Base-by-base conservation (phyloP, 2,113 vertebrate species). In the Pleuronectes platessa region DNA sequence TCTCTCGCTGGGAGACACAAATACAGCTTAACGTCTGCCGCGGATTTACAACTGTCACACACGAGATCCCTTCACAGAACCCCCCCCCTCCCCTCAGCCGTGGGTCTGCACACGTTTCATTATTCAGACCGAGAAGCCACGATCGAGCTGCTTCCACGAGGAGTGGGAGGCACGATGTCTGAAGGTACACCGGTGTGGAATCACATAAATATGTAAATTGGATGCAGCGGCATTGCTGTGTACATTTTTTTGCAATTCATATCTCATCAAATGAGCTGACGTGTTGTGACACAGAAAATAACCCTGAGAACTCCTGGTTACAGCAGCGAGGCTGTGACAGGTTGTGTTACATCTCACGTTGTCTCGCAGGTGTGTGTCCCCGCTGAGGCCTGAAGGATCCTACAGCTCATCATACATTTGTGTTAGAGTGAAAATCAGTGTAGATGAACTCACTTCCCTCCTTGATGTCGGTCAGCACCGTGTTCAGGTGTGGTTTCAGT, bases 401-500 rank as follows among this genome's bases (percentile, higher is more conserved):
- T 10, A 9, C 9, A 8, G 9, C 35, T 37, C 8, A 37, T 37
- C 9, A 37, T 37, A 37, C 35, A 45, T 45, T 45, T 45, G 2
- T 45, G 11, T 45, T 45, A 45, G 42, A 45, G 12, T 45, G 42
- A 45, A 45, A 23, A 24, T 13, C 21, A 5, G 13, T 71, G 24
- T 12, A 7, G 40, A 73, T 27, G 13, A 58, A 92, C 93, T 92
- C 71, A 94, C 93, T 88, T 37, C 56, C 86, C 54, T 93, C 88
- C 64, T 83, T 78, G 0, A 93, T 89, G 74, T 60, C 81, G 27
- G 54, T 61, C 60, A 94, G 78, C 56, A 95, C 78, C 0, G 92
- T 93, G 79, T 92, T 89, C 81, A 95, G 78, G 4, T 94, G 91
- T 4, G 93, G 93, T 61, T 79, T 87, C 0, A 94, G 90, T 66